Evolutionary conservation across 2,888 invertebrate species (phyloP).

Genomic region (Dryocosmus kuriphilus): DNA sequence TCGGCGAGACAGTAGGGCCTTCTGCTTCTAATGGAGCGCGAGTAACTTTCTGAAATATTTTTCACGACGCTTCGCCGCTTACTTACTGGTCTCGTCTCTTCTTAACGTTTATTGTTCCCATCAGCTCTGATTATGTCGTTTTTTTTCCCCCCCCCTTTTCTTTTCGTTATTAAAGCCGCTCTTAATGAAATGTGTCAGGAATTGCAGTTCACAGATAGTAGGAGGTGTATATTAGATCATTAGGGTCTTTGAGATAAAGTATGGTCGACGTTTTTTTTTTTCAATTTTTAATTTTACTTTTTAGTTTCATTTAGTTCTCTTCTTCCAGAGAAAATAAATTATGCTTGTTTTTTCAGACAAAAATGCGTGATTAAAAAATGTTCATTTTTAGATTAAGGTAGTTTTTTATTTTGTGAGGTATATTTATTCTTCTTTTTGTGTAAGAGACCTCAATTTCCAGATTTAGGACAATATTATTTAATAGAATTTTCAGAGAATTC

Average conservation of each 20-base stretch:
- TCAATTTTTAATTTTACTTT: too few species aligned
- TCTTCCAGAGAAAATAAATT: too few species aligned
- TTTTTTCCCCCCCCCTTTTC: conserved; percentile 2
- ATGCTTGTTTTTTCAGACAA: too few species aligned
- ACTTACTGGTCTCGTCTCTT: conserved; percentile 45
- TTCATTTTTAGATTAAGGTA: too few species aligned
- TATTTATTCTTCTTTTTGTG: too few species aligned
- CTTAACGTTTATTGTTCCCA: conserved; percentile 51
- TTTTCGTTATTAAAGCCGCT: conserved; percentile 37
- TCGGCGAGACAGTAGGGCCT: conserved; percentile 68
- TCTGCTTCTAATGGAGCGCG: conserved; percentile 76
- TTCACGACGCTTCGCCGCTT: conserved; percentile 51
- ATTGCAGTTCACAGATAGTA: conserved; percentile 23
- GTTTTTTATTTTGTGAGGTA: too few species aligned
- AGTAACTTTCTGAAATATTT: conserved; percentile 71
- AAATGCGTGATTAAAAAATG: too few species aligned
- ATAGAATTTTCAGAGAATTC: too few species aligned
- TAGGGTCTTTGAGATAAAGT: background rate
- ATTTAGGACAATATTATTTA: too few species aligned
- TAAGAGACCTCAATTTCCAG: too few species aligned
- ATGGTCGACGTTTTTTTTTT: too few species aligned
- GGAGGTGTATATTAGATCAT: background rate
- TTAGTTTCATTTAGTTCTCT: too few species aligned
- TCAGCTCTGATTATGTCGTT: conserved; percentile 38
- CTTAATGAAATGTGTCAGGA: conserved; percentile 21